Evolutionary conservation across 1,140 invertebrate genomes (phyloP), one percentile per base, ranked within the genome.

Genomic region (Branchinecta lindahli): DNA sequence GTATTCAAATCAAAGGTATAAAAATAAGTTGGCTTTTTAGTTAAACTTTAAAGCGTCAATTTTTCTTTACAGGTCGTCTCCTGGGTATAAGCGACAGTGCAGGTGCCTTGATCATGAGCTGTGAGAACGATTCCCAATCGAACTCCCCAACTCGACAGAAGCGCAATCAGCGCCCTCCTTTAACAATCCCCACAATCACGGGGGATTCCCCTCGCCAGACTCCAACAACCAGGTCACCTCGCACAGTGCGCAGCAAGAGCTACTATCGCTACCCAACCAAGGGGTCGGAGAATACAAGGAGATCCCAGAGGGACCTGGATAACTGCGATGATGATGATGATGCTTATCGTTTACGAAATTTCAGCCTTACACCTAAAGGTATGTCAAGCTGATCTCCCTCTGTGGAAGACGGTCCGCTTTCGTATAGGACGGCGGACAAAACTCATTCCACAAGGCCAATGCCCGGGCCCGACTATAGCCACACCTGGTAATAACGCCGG

Each of bases 341-440:
- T 61, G 52, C 52, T 20, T 61, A 61, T 20, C 52, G 52, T 12
- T 15, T 61, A 20, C 2, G 52, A 6, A 61, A 61, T 6, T 61
- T 61, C 52, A 61, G 52, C 52, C 52, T 61, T 20, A 61, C 52
- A 61, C 52, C 52, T 61, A 61, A 61, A 61, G 52, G 52, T 61
- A 61, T 15, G 33, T 33, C 5, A 33, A 33, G 33, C 33, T 33
- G 1, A 33, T 33, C 33, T 33, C 33, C 33, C 33, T 33, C 33
- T 33, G 33, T 33, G 33, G 33, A 33, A 33, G n/a, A n/a, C n/a
- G n/a, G n/a, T n/a, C n/a, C n/a, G 33, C 33, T 33, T 33, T 33
- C 33, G 1, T 33, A 5, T 33, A 33, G 33, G 33, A 33, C 33
- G 33, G 33, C 2, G 33, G 33, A 33, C 33, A 33, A 1, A 33